Evolutionary conservation across 1,140 invertebrate species (phyloP).

Genomic region (Micrasema longulum): DNA sequence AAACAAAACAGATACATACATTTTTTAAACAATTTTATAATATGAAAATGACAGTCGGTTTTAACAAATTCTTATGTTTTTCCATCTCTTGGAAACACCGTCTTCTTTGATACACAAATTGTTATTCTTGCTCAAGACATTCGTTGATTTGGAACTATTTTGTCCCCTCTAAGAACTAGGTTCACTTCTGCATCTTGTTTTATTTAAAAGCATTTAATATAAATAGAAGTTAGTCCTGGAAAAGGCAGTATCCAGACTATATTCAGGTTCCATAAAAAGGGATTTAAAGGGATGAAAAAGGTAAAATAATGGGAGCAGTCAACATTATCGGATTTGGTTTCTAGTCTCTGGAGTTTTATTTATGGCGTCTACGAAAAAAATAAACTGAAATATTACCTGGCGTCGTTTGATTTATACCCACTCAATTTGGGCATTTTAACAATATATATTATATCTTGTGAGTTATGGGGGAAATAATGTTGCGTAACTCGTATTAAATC

Average conservation of each 20-base stretch:
- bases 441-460: background rate
- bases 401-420: slow-evolving; percentile 23
- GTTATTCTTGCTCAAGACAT: too few species aligned
- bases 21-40: too few species aligned
- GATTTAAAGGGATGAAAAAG: slow-evolving; percentile 31
- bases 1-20: too few species aligned
- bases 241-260: slow-evolving; percentile 19
- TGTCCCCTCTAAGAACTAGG: too few species aligned
- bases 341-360: slow-evolving; percentile 22
- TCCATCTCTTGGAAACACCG: slow-evolving; percentile 1
- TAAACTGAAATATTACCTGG: slow-evolving; percentile 32
- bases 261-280: slow-evolving; percentile 27
- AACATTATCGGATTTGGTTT: slow-evolving; percentile 34
- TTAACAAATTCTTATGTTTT: too few species aligned
- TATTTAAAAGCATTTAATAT: slow-evolving; percentile 15
- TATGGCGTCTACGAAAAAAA: slow-evolving; percentile 19
- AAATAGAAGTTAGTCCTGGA: slow-evolving; percentile 1
- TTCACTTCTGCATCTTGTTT: too few species aligned
- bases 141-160: too few species aligned
- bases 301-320: slow-evolving; percentile 33
- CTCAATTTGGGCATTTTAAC: slow-evolving; percentile 30
- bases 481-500: too few species aligned
- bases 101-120: slow-evolving; percentile 5
- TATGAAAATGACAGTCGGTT: too few species aligned
- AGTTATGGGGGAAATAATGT: background rate